Evolutionary conservation across 2,797 vertebrate genomes (phyloP).

Genomic region (Psittacula derbiana): DNA sequence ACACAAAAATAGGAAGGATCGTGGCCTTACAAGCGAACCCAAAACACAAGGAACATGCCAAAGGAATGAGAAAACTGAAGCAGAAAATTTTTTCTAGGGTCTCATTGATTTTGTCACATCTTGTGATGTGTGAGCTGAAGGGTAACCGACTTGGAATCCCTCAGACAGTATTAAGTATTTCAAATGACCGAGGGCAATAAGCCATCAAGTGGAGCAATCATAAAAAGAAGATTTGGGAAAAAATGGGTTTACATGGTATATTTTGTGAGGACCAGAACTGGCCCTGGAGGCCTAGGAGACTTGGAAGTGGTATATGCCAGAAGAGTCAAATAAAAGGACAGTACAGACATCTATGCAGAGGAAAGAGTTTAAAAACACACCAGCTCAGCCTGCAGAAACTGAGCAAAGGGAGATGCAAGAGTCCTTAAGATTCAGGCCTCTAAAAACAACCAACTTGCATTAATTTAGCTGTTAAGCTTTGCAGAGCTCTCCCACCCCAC

Average conservation of each 20-base stretch:
- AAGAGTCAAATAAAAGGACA: not conserved
- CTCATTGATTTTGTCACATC: not conserved
- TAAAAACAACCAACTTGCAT: not conserved
- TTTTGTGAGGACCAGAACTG: not conserved
- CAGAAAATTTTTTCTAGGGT: not conserved
- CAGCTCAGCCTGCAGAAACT: not conserved
- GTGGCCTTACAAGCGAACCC: not conserved
- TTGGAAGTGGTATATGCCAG: not conserved
- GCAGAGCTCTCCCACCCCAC: not conserved
- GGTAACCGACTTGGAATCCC: not conserved
- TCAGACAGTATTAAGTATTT: not conserved
- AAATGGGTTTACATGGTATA: not conserved
- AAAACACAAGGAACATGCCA: not conserved
- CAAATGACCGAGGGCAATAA: not conserved
- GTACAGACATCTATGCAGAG: not conserved
- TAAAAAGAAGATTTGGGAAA: not conserved
- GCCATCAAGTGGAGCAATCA: not conserved
- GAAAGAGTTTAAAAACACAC: not conserved
- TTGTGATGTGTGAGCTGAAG: not conserved
- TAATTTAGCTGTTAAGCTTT: not conserved
- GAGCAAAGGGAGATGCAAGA: not conserved
- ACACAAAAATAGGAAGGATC: not conserved
- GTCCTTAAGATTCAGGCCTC: not conserved
- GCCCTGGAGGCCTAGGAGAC: not conserved
- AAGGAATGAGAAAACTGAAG: not conserved